Percentiles rank a stretch among this genome's conserved stretches.
These are phyloP conservation scores for Dioctria linearis DNA, from an alignment of 2,888 invertebrate species.

Conservation along the genomic window DNA sequence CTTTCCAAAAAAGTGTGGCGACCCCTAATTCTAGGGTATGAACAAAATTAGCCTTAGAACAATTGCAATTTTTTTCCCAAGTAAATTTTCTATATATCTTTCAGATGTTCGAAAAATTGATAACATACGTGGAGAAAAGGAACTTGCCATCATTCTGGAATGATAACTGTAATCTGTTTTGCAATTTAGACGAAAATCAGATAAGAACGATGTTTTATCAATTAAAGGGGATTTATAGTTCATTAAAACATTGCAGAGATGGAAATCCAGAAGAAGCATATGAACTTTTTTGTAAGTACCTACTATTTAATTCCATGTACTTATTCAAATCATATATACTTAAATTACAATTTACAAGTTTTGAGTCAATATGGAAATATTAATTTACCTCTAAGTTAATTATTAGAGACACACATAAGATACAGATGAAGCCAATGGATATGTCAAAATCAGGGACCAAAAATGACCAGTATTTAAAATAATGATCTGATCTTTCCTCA, in stretches of 20 bases:
- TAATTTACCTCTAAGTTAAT: too few species aligned
- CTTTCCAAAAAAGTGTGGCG: too few species aligned
- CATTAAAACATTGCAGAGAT: background rate
- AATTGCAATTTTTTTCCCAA: background rate
- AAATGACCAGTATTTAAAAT: too few species aligned
- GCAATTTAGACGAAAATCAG: constrained; percentile 30
- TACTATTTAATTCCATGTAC: too few species aligned
- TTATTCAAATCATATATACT: too few species aligned
- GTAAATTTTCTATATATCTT: constrained; percentile 15
- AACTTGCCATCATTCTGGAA: constrained; percentile 60
- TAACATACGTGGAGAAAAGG: constrained; percentile 51
- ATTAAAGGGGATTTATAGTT: constrained; percentile 1
- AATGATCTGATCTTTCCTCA: too few species aligned
- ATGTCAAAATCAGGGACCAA: too few species aligned
- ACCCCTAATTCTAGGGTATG: too few species aligned
- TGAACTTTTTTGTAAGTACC: constrained; percentile 42
- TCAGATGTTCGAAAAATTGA: constrained; percentile 60
- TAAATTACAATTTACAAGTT: too few species aligned
- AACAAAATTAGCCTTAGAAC: background rate
- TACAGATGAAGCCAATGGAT: too few species aligned
- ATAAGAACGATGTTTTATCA: constrained; percentile 24
- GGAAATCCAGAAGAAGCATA: background rate
- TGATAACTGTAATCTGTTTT: constrained; percentile 54
- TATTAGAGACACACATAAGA: too few species aligned
- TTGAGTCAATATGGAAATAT: too few species aligned